phyloP scores from a whole-genome alignment of 2,888 invertebrate species.

The Cryptophagus acutangulus region DNA sequence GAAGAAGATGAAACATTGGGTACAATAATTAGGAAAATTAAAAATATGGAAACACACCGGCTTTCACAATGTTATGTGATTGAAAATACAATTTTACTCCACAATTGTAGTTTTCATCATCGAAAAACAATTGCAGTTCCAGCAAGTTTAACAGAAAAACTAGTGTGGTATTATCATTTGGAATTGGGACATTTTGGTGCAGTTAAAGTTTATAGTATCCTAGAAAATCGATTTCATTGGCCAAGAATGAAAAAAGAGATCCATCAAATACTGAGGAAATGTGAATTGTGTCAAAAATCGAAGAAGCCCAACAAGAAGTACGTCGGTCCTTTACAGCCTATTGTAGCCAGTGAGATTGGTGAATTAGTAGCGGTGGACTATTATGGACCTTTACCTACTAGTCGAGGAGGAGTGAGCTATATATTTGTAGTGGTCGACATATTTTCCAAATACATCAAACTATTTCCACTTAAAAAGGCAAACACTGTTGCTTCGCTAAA shows the following conservation, averaged over 20 bases:
- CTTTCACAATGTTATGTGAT: neutral
- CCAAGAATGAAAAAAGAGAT: neutral
- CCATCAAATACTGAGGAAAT: neutral
- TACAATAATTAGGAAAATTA: neutral
- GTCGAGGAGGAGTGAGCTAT: slow-evolving; percentile 15
- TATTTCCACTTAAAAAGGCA: slow-evolving; percentile 24
- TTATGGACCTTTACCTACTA: slow-evolving; percentile 18
- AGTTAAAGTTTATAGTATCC: neutral
- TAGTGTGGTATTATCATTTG: slow-evolving; percentile 2
- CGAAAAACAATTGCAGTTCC: neutral
- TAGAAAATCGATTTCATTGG: neutral
- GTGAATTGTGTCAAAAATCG: slow-evolving; percentile 5
- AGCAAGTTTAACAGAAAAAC: neutral
- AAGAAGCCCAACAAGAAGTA: neutral
- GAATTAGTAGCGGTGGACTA: slow-evolving; percentile 7
- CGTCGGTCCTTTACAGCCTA: slow-evolving; percentile 1
- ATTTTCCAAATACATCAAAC: slow-evolving; percentile 26
- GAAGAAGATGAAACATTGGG: too few species aligned
- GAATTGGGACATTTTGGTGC: slow-evolving; percentile 3
- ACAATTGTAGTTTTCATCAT: neutral
- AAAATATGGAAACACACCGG: neutral
- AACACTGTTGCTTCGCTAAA: slow-evolving; percentile 8
- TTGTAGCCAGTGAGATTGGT: neutral
- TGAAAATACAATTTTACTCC: neutral
- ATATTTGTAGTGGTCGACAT: slow-evolving; percentile 27